Evolutionary conservation across 2,797 vertebrate genomes (phyloP).

Genomic region (Galaxias olidus): DNA sequence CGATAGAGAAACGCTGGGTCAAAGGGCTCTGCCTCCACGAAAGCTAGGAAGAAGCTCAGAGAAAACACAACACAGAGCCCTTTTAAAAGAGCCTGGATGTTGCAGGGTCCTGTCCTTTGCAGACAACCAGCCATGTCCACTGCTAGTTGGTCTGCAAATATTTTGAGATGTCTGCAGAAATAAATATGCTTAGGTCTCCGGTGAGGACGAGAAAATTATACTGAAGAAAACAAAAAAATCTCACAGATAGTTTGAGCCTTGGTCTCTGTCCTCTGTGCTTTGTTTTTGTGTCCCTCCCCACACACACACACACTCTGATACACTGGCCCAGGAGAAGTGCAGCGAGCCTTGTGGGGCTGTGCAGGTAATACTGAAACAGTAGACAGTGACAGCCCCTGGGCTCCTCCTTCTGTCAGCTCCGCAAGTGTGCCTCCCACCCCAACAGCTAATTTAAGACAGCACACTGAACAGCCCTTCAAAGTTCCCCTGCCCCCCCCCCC

Average conservation of each 20-base stretch:
- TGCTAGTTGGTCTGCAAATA: slow-evolving; percentile 73
- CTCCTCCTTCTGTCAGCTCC: slow-evolving; percentile 76
- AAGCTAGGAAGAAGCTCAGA: slow-evolving; percentile 58
- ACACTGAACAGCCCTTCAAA: slow-evolving; percentile 71
- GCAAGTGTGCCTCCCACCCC: slow-evolving; percentile 70
- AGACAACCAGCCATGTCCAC: slow-evolving; percentile 79
- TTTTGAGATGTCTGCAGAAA: slow-evolving; percentile 45
- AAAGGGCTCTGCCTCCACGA: slow-evolving; percentile 64
- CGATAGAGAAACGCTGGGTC: slow-evolving; percentile 65
- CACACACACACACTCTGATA: slow-evolving; percentile 45
- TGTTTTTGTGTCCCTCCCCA: slow-evolving; percentile 56
- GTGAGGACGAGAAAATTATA: slow-evolving; percentile 33
- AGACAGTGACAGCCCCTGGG: slow-evolving; percentile 70
- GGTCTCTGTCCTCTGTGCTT: slow-evolving; percentile 43
- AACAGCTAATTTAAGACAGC: slow-evolving; percentile 80
- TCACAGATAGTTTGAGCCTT: slow-evolving; percentile 38
- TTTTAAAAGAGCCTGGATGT: slow-evolving; percentile 54
- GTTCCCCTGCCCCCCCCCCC: slow-evolving; percentile 50
- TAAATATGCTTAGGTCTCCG: slow-evolving; percentile 43
- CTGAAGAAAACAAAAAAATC: slow-evolving; percentile 30
- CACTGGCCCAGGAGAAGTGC: slow-evolving; percentile 65
- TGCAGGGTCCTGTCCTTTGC: slow-evolving; percentile 62
- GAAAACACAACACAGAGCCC: slow-evolving; percentile 60
- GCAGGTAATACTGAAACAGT: slow-evolving; percentile 84
- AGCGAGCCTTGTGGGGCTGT: slow-evolving; percentile 68